Evolutionary conservation across 2,113 vertebrate species (phyloP).

Genomic region (Sminthopsis crassicaudata): DNA sequence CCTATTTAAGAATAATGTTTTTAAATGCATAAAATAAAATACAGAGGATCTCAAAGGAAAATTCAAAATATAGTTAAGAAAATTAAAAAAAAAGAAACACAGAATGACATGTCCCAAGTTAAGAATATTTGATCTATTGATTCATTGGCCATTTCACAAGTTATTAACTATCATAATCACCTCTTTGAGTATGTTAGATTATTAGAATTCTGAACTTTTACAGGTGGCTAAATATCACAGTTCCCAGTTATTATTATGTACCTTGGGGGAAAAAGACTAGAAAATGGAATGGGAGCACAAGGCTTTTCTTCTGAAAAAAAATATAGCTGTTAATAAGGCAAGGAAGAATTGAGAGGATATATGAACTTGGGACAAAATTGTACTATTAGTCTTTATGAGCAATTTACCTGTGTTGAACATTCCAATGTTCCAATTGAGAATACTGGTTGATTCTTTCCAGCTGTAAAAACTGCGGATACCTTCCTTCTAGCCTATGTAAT

Average conservation of each 20-base stretch:
- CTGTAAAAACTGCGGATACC: neutral
- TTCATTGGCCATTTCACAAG: conserved; percentile 4
- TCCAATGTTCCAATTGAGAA: neutral
- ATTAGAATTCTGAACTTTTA: neutral
- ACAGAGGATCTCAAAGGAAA: neutral
- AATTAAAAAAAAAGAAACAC: neutral
- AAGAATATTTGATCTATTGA: neutral
- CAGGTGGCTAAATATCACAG: neutral
- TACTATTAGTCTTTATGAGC: neutral
- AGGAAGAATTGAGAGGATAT: neutral
- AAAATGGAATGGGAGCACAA: neutral
- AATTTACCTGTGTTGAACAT: neutral
- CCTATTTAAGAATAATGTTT: neutral
- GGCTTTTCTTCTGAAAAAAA: conserved; percentile 3
- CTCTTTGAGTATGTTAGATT: neutral
- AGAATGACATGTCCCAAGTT: neutral
- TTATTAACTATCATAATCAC: neutral
- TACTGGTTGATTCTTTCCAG: neutral
- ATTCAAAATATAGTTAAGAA: neutral
- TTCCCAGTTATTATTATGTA: neutral
- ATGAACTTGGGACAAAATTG: neutral
- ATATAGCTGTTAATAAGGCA: neutral
- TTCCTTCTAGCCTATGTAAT: neutral
- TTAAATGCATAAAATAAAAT: neutral
- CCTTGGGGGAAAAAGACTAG: neutral